phyloP scores from a whole-genome alignment of 2,888 invertebrate species.

The Ametastegia equiseti region DNA sequence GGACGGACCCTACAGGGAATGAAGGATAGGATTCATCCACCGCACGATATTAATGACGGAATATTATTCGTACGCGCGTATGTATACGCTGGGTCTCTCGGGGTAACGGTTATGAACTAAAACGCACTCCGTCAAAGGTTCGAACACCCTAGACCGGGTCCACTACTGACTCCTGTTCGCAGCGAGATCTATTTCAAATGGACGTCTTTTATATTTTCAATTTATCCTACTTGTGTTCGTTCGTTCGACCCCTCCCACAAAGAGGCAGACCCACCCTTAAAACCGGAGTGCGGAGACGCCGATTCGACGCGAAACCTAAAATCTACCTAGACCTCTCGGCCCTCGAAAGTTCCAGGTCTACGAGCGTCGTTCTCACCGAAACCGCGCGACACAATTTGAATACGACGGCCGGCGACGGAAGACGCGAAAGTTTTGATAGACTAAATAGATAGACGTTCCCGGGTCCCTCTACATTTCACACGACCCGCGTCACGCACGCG shows the following conservation, averaged over 20 bases:
- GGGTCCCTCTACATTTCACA: neutral
- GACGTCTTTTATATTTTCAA: conserved; percentile 17
- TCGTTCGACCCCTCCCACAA: conserved; percentile 60
- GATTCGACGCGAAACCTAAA: conserved; percentile 44
- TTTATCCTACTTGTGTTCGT: conserved; percentile 37
- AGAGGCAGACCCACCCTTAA: conserved; percentile 66
- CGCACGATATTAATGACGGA: conserved; percentile 47
- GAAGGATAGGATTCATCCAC: conserved; percentile 62
- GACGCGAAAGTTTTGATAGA: neutral
- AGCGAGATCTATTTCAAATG: conserved; percentile 1
- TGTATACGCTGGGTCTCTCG: neutral
- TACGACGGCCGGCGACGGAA: neutral
- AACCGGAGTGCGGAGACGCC: conserved; percentile 56
- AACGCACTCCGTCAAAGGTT: conserved; percentile 12
- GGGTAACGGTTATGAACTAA: neutral
- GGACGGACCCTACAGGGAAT: conserved; percentile 59
- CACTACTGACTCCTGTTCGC: conserved; percentile 12
- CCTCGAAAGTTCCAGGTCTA: too few species aligned
- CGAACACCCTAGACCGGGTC: conserved; percentile 42
- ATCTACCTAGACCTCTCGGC: neutral
- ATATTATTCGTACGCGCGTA: neutral
- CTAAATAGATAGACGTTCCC: neutral
- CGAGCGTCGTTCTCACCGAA: too few species aligned
- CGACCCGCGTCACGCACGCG: neutral
- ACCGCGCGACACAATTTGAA: too few species aligned